A percentile compares a stretch with the other conserved stretches of the same genome.
phyloP scores from a whole-genome alignment of 2,113 vertebrate species.

The Microcebus ravelobensis region DNA sequence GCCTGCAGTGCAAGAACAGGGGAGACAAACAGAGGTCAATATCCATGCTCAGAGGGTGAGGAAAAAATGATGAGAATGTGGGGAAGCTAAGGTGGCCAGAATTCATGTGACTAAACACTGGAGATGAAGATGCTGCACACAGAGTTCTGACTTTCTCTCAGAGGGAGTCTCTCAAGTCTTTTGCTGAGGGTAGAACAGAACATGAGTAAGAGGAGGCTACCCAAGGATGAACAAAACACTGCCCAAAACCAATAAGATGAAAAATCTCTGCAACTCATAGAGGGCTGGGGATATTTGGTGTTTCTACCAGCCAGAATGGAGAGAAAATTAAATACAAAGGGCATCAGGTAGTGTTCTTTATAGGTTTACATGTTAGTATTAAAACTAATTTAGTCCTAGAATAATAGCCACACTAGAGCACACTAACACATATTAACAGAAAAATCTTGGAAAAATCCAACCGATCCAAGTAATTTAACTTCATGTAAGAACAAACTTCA shows the following conservation, averaged over 20 bases:
- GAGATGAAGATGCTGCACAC: not conserved
- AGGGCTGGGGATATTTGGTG: not conserved
- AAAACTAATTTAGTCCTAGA: not conserved
- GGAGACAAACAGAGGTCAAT: not conserved
- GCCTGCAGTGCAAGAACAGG: not conserved
- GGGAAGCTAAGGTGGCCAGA: not conserved
- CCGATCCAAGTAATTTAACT: not conserved
- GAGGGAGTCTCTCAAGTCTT: not conserved
- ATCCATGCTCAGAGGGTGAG: not conserved
- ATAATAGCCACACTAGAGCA: not conserved
- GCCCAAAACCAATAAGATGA: not conserved
- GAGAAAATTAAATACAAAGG: not conserved
- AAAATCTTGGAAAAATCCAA: not conserved
- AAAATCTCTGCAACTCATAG: not conserved
- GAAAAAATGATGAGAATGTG: not conserved
- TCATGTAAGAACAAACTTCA: not conserved
- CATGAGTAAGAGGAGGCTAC: not conserved
- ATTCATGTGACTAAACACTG: not conserved
- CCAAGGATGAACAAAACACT: not conserved
- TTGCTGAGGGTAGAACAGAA: not conserved
- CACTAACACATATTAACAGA: not conserved
- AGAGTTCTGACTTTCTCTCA: not conserved
- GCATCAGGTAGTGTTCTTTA: not conserved
- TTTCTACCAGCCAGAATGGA: not conserved
- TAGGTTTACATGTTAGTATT: not conserved